These are phyloP conservation scores for Heloderma charlesbogerti DNA, from an alignment of 2,113 vertebrate genomes.

Conservation along the genomic window DNA sequence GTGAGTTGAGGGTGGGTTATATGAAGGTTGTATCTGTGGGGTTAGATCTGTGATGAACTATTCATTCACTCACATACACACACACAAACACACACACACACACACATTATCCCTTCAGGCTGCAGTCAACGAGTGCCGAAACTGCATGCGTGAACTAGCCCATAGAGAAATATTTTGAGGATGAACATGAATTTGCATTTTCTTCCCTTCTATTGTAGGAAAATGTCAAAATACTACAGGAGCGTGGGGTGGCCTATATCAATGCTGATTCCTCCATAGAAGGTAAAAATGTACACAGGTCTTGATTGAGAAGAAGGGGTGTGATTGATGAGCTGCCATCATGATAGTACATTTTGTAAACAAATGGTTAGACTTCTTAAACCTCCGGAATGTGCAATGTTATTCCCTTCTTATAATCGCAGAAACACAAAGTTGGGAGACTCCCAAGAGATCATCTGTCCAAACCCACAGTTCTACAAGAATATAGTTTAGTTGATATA, in stretches of 20 bases:
- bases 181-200: conserved; percentile 13
- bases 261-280: conserved; percentile 96
- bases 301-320: background rate
- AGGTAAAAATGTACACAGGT: conserved; percentile 73
- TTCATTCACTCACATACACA: background rate
- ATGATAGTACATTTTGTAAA: background rate
- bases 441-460: too few species aligned
- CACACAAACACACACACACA: too few species aligned
- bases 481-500: too few species aligned
- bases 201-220: conserved; percentile 78
- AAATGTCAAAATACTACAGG: conserved; percentile 90
- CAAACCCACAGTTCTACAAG: too few species aligned
- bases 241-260: conserved; percentile 93
- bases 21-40: background rate
- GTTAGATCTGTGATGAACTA: background rate
- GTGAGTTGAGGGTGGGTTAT: background rate
- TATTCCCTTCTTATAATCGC: too few species aligned
- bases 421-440: too few species aligned
- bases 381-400: too few species aligned
- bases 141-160: background rate
- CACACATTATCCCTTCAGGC: background rate
- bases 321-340: background rate
- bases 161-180: background rate
- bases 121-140: background rate
- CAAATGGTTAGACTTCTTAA: background rate